phyloP scores from a whole-genome alignment of 2,113 vertebrate genomes.

The Poeciliopsis prolifica region DNA sequence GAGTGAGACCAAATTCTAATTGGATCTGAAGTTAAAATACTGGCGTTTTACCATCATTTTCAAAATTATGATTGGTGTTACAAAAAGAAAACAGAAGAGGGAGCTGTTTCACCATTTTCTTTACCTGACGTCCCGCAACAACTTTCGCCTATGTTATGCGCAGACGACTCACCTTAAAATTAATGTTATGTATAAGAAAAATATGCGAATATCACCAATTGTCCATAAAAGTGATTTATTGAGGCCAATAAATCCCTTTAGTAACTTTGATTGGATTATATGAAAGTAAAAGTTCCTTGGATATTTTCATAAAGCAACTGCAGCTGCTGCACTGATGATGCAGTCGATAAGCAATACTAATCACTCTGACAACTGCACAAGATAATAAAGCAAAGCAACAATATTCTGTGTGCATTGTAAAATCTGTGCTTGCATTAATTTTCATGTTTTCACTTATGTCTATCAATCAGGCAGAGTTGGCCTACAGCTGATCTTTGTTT shows the following conservation, averaged over 20 bases:
- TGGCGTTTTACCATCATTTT: not conserved
- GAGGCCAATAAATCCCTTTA: not conserved
- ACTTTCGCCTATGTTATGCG: not conserved
- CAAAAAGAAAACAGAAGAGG: slow-evolving; percentile 45
- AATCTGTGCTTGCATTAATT: not conserved
- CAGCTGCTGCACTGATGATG: not conserved
- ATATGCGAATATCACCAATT: not conserved
- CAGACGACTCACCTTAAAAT: too few relatives aligned
- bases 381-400: not conserved
- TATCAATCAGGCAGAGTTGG: slow-evolving; percentile 25
- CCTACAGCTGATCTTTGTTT: slow-evolving; percentile 19
- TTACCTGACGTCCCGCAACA: too few relatives aligned
- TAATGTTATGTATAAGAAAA: not conserved
- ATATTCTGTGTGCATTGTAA: not conserved
- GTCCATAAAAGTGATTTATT: not conserved
- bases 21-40: not conserved
- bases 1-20: not conserved
- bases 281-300: not conserved
- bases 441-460: slow-evolving; percentile 10
- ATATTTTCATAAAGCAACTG: not conserved
- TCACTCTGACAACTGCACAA: not conserved
- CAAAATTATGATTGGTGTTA: not conserved
- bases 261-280: not conserved
- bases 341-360: not conserved
- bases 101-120: slow-evolving; percentile 22